Evolutionary conservation across 2,113 vertebrate species (phyloP), one percentile per base, ranked within the genome.

Genomic region (Brienomyrus brachyistius): DNA sequence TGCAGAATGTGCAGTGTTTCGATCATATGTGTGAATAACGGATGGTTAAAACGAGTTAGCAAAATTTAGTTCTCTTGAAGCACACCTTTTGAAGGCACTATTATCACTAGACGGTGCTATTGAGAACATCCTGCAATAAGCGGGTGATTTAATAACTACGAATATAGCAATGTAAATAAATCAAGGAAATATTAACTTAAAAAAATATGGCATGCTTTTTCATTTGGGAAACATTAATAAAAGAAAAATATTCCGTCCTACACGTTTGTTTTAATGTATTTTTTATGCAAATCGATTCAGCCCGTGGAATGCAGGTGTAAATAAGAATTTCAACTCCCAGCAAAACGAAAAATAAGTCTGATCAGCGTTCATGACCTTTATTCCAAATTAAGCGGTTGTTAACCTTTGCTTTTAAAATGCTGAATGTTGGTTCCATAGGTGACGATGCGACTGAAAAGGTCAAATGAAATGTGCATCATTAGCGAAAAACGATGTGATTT

Each of bases 341-440:
- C 23, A 40, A 87, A 52, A 54, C 51, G 13, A 10, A 15, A 54
- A 87, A 52, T 15, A 86, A 86, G 84, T 47, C 10, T 47, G 19
- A 84, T 47, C 40, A 84, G 1, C 74, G 15, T 21, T 23, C 19
- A 48, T 84, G 82, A 84, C 82, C 82, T 84, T 84, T 84, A 66
- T 21, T 88, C 31, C 59, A 47, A 45, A 47, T 70, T 50, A 19
- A 27, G 80, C 66, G 45, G 40, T 31, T 19, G n/a, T 88, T 88
- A 31, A 51, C 45, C 70, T 89, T 80, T 89, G 15, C 43, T 89
- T 50, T 50, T 62, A 89, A 89, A 89, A 89, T 40, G 66, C 48
- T 77, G 47, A 88, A 77, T 77, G 45, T 77, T 70, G 45, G 40
- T 59, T 51, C 17, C 62, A 74, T n/a, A 48, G 47, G 66, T 40